Base-by-base conservation (phyloP, 2,797 vertebrate genomes). In the Enteromius trimaculatus region DNA sequence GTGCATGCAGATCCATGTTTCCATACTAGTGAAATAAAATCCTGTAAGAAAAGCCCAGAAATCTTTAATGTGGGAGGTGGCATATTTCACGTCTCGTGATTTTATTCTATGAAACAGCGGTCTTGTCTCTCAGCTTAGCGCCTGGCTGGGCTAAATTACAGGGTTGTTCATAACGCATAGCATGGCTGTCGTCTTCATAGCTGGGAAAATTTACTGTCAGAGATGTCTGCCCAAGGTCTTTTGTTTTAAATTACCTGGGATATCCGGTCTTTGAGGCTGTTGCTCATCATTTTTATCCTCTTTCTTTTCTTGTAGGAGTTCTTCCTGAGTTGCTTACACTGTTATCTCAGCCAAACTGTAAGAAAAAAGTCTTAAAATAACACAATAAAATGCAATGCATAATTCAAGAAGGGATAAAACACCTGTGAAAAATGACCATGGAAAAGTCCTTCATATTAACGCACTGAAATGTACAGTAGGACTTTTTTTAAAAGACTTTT, bases 181-280 rank as follows among this genome's bases (percentile, higher is more conserved):
- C 83, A 82, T 47, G 29, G 17, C 76, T 87, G 86, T 88, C 83
- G 85, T 82, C 74, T 82, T 85, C 72, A 75, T 70, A 90, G 80
- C 60, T 84, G 77, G 79, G 83, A 84, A 86, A 88, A 90, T 87
- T 87, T 87, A 88, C 87, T 87, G 75, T 84, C 84, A 88, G 80
- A 86, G 85, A 88, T 72, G 81, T 84, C 68, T 84, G 88, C 87
- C 87, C 88, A 87, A 85, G 86, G 81, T 86, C 88, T 84, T 89
- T 88, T 86, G 87, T 88, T 86, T 89, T 87, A 88, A 87, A 88
- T 84, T 85, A 85, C 87, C 85, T 87, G 82, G 83, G 83, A 87
- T 86, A 90, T 89, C 86, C 83, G 84, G 81, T 86, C 60, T 82
- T 42, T 77, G 68, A 82, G 66, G 60, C 86, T 42, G 13, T 8